Evolutionary conservation across 2,888 invertebrate species (phyloP).

Genomic region (Operophtera brumata): DNA sequence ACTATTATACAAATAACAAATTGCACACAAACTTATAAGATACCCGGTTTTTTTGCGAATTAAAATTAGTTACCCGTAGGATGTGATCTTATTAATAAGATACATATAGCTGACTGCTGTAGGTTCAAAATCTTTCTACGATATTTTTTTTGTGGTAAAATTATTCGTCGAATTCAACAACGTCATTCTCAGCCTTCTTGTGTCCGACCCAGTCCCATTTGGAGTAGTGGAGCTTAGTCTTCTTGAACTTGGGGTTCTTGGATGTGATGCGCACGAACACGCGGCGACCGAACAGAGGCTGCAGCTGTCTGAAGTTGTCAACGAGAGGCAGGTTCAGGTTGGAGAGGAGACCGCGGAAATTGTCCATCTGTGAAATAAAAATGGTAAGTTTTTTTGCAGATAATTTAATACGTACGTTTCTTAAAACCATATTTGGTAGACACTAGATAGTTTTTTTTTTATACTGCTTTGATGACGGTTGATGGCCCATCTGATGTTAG

Average conservation of each 20-base stretch:
- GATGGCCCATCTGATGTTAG: no score
- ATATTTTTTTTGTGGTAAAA: not conserved
- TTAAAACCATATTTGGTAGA: no score
- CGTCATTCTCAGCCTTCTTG: conserved; percentile 74
- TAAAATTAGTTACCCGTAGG: conserved; percentile 15
- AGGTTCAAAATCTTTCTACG: not conserved
- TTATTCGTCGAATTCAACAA: conserved; percentile 73
- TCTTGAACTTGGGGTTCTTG: conserved; percentile 79
- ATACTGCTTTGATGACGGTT: no score
- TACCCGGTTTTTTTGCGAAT: conserved; percentile 1
- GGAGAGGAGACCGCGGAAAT: conserved; percentile 83
- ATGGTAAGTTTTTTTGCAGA: conserved; percentile 10
- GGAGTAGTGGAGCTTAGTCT: conserved; percentile 80
- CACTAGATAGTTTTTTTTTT: no score
- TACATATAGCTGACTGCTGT: not conserved
- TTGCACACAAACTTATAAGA: conserved; percentile 54
- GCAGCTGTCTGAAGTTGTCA: conserved; percentile 85
- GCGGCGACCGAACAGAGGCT: conserved; percentile 84
- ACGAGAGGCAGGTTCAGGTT: conserved; percentile 83
- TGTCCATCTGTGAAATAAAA: conserved; percentile 76
- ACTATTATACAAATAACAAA: conserved; percentile 44
- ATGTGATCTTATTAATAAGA: no score
- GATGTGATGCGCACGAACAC: conserved; percentile 84
- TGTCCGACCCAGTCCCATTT: conserved; percentile 84
- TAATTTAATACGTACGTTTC: not conserved